Conservation (phyloP, 2,797 vertebrate genomes). For the Allobates femoralis region DNA sequence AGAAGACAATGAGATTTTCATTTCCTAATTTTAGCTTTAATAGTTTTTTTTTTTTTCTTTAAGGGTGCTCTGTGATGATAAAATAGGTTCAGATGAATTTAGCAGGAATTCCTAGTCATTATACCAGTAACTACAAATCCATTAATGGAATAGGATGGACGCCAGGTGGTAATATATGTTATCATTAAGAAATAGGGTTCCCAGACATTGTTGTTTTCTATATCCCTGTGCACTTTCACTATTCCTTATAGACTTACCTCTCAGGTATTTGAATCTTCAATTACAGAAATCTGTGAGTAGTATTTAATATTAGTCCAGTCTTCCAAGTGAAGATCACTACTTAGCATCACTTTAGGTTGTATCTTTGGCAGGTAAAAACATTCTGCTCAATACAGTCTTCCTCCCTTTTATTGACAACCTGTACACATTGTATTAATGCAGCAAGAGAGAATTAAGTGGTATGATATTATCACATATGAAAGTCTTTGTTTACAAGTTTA, state of each 20-base stretch:
- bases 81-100: constrained; percentile 15
- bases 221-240: constrained; percentile 2
- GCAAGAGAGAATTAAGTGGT: background rate
- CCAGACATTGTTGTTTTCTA: constrained; percentile 9
- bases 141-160: constrained; percentile 31
- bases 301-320: background rate
- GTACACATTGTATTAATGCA: background rate
- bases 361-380: background rate
- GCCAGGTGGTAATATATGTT: constrained; percentile 5
- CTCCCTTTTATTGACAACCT: background rate
- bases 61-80: constrained; percentile 4
- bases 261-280: background rate
- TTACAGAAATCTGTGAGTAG: background rate
- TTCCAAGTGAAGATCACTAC: background rate
- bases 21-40: background rate
- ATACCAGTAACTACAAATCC: constrained; percentile 38
- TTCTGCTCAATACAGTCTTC: background rate
- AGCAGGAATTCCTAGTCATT: constrained; percentile 10
- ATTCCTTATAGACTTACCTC: constrained; percentile 5
- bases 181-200: constrained; percentile 13
- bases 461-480: no score
- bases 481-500: no score
- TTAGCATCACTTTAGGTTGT: background rate
- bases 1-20: background rate
- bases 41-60: background rate